A percentile compares a stretch with the other conserved stretches of the same genome.
phyloP scores from a whole-genome alignment of 2,797 vertebrate species.

The Furcifer pardalis region DNA sequence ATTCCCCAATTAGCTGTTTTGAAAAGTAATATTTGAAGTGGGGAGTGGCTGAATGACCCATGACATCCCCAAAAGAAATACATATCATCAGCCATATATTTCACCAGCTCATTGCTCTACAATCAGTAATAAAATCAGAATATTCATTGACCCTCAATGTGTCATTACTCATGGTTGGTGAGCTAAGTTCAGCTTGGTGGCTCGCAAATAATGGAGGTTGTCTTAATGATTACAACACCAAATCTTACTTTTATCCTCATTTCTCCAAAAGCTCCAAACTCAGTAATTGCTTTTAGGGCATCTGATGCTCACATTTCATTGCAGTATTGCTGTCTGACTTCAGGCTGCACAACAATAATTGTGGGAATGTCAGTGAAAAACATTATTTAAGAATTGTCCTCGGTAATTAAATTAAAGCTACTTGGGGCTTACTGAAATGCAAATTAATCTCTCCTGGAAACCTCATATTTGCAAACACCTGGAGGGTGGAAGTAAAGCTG shows the following conservation, averaged over 20 bases:
- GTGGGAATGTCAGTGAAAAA: conserved; percentile 50
- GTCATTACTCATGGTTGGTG: neutral
- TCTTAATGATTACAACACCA: neutral
- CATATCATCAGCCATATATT: neutral
- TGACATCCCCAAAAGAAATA: neutral
- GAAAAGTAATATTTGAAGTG: neutral
- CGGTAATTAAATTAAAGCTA: conserved; percentile 69
- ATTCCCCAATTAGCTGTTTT: neutral
- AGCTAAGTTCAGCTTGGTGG: neutral
- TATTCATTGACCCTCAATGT: neutral
- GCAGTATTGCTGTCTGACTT: conserved; percentile 52
- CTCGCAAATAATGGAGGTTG: neutral
- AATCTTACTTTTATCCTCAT: conserved; percentile 29
- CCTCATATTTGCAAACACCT: conserved; percentile 62
- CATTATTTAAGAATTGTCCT: conserved; percentile 69
- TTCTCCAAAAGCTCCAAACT: conserved; percentile 25
- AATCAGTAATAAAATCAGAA: neutral
- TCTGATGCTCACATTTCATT: neutral
- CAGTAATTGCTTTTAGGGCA: conserved; percentile 43
- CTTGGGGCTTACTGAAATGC: conserved; percentile 59
- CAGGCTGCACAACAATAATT: conserved; percentile 53
- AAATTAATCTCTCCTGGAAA: conserved; percentile 66
- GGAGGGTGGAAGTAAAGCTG: conserved; percentile 49
- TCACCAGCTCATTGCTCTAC: neutral
- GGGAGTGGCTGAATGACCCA: neutral